Percentiles rank a stretch among this genome's conserved stretches.
Evolutionary conservation across 2,888 invertebrate species (phyloP).

Genomic region (Mactromeris polynyma): DNA sequence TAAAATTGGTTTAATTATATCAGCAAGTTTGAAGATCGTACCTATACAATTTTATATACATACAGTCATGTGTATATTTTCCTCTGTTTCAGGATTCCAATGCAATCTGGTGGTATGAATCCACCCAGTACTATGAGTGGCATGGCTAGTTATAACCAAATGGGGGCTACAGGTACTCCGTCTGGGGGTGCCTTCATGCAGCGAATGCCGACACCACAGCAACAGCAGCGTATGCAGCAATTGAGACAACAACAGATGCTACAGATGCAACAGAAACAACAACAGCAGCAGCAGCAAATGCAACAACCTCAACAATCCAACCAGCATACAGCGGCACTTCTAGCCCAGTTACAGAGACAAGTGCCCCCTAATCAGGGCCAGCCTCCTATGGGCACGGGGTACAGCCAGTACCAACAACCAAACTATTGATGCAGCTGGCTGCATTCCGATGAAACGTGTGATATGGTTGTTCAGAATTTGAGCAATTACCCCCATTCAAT

Average conservation of each 20-base stretch:
- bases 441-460: background rate
- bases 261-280: constrained; percentile 60
- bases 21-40: too few relatives aligned
- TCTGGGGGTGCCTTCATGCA: constrained; percentile 69
- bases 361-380: constrained; percentile 45
- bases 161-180: constrained; percentile 74
- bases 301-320: constrained; percentile 87
- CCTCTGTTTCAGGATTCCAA: constrained; percentile 40
- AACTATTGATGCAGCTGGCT: constrained; percentile 57
- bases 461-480: too few relatives aligned
- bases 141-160: constrained; percentile 81
- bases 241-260: constrained; percentile 67
- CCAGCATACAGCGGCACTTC: constrained; percentile 82
- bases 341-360: constrained; percentile 78
- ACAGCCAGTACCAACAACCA: constrained; percentile 65
- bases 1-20: too few relatives aligned
- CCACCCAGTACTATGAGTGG: constrained; percentile 56
- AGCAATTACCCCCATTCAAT: too few relatives aligned
- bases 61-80: background rate
- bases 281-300: constrained; percentile 85
- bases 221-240: constrained; percentile 86
- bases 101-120: constrained; percentile 61
- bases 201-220: constrained; percentile 80
- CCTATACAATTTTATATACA: too few relatives aligned
- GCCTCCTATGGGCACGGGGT: constrained; percentile 69